Percentiles rank a stretch among this genome's conserved stretches.
Conservation (phyloP, 2,113 vertebrate genomes). For the Centropristis striata region DNA sequence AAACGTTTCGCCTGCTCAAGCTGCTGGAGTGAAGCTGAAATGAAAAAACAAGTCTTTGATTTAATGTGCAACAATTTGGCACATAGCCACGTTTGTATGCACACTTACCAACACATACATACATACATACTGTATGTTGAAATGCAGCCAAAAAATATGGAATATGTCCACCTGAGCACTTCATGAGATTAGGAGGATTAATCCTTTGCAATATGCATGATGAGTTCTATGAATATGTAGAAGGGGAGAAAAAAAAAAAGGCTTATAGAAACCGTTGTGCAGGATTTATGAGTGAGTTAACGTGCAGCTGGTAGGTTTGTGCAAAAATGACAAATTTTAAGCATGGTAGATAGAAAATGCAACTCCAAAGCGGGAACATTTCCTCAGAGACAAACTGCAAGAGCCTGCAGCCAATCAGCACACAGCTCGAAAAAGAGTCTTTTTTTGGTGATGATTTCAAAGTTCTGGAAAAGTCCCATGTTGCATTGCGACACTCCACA, state of each 20-base stretch:
- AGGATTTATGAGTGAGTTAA: constrained; percentile 24
- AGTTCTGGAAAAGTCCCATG: too few relatives aligned
- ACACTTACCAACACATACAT: constrained; percentile 4
- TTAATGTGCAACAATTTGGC: constrained; percentile 40
- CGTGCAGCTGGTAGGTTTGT: constrained; percentile 13
- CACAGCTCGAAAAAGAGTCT: constrained; percentile 18
- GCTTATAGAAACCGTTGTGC: constrained; percentile 41
- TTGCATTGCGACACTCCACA: too few relatives aligned
- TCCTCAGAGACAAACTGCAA: constrained; percentile 66
- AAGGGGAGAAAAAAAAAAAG: neutral
- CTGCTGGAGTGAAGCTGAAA: constrained; percentile 1
- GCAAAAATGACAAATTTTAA: constrained; percentile 35
- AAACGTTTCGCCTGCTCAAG: constrained; percentile 12
- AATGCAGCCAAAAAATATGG: constrained; percentile 43
- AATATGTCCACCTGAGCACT: constrained; percentile 63
- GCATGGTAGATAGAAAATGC: constrained; percentile 7
- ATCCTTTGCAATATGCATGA: constrained; percentile 64
- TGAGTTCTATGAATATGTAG: constrained; percentile 63
- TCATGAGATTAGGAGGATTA: constrained; percentile 75
- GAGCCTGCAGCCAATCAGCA: constrained; percentile 53
- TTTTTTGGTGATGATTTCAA: too few relatives aligned
- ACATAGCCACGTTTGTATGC: constrained; percentile 1
- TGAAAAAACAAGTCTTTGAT: constrained; percentile 25
- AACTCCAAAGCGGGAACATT: constrained; percentile 43
- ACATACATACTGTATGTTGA: constrained; percentile 9